Conservation (phyloP, 2,113 vertebrate species). For the Garra rufa region DNA sequence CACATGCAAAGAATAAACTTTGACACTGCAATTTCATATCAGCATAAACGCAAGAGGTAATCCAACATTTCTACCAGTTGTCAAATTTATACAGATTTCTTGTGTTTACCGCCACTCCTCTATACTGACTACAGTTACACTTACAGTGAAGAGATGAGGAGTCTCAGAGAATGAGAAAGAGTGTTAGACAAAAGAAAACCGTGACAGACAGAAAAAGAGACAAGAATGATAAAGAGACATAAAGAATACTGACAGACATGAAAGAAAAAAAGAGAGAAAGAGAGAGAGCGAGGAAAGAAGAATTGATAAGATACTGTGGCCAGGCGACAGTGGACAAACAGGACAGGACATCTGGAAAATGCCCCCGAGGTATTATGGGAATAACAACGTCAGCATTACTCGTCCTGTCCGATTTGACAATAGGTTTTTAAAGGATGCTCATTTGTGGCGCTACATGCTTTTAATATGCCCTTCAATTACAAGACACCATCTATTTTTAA, state of each 20-base stretch:
- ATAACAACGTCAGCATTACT: slow-evolving; percentile 7
- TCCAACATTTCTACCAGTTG: no score
- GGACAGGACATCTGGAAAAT: slow-evolving; percentile 24
- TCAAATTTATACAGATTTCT: not conserved
- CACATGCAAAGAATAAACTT: no score
- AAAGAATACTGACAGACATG: not conserved
- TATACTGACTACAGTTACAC: not conserved
- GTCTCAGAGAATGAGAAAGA: not conserved
- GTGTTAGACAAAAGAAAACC: not conserved
- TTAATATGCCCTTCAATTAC: not conserved
- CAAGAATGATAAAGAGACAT: not conserved
- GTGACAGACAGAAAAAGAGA: not conserved
- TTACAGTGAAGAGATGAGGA: not conserved
- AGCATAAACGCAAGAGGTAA: no score
- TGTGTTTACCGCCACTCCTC: not conserved
- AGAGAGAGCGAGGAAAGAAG: not conserved
- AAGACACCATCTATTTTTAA: no score
- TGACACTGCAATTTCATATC: no score
- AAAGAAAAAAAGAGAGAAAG: not conserved
- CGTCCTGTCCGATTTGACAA: not conserved
- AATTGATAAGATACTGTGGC: not conserved
- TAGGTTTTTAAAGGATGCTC: not conserved
- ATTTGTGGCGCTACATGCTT: not conserved
- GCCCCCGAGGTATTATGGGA: not conserved
- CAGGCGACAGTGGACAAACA: not conserved